Base-by-base conservation (phyloP, 2,888 invertebrate genomes). In the Chaetoderma sp. region DNA sequence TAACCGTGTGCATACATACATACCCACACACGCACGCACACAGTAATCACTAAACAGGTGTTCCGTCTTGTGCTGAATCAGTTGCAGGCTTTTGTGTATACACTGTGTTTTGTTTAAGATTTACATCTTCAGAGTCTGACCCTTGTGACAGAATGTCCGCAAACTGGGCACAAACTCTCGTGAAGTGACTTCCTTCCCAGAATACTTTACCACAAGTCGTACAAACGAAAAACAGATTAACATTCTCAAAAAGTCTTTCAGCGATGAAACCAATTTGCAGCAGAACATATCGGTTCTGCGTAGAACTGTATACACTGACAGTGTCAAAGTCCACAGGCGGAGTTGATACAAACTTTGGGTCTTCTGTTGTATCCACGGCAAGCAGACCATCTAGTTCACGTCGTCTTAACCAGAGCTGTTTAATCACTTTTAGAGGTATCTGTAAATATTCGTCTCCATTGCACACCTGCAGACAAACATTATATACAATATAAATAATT, bases 151-250 rank as follows among this genome's bases (percentile, higher is more conserved):
- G 68, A 16, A 83, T 75, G 72, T 80, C 75, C 4, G 78, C 72
- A 62, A 82, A 83, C 71, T 83, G 81, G 28, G 80, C 74, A 64
- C 77, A 78, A 18, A 83, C 77, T 25, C 71, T 62, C 8, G 69
- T 73, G 68, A 89, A 85, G 79, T 89, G 88, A 1, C 83, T 80
- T 1, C 89, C 90, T 70, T 92, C 91, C 92, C 93, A 93, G 84
- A 91, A 93, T 57, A 92, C 88, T 83, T 91, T 92, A 0, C 93
- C 94, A 87, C 94, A 94, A 30, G 81, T 83, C 72, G 91, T 90
- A 86, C 94, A 94, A 33, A 93, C 86, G 74, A 90, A 90, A 80
- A 91, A 93, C 64, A 88, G 73, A 60, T 90, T 88, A 25, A 89
- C 87, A 60, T 87, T 85, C 44, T 83, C 78, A 75, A 88, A 75